These are phyloP conservation scores for Poecilia latipinna DNA, from an alignment of 2,113 vertebrate genomes.

Conservation along the genomic window DNA sequence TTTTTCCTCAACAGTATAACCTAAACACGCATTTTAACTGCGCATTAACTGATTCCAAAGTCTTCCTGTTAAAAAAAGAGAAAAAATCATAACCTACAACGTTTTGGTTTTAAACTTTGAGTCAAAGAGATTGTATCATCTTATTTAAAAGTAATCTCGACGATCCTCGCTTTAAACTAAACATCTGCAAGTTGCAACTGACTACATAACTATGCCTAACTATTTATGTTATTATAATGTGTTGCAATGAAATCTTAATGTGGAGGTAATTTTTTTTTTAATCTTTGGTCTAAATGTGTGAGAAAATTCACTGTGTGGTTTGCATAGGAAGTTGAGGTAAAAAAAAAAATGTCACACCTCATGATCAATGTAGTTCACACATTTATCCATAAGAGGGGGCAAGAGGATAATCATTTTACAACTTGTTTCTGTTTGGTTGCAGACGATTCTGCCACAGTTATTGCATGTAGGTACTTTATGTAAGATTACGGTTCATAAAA, in stretches of 20 bases:
- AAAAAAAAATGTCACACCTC: background rate
- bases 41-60: background rate
- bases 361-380: rapidly evolving
- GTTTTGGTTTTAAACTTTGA: background rate
- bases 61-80: background rate
- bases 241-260: background rate
- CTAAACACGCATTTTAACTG: background rate
- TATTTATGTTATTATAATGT: background rate
- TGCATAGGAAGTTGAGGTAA: background rate
- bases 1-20: background rate
- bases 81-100: background rate
- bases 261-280: too few species aligned
- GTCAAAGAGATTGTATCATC: background rate
- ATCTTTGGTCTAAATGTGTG: background rate
- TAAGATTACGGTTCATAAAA: too few species aligned
- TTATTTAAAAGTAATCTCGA: background rate
- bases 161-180: background rate
- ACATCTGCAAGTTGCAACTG: background rate
- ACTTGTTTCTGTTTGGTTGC: background rate
- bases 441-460: too few species aligned
- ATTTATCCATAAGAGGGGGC: constrained; percentile 7
- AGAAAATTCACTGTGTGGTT: background rate
- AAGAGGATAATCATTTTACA: background rate
- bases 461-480: too few species aligned
- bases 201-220: too few species aligned